These are phyloP conservation scores for Actenoides hombroni DNA, from an alignment of 2,113 vertebrate genomes.

Conservation along the genomic window DNA sequence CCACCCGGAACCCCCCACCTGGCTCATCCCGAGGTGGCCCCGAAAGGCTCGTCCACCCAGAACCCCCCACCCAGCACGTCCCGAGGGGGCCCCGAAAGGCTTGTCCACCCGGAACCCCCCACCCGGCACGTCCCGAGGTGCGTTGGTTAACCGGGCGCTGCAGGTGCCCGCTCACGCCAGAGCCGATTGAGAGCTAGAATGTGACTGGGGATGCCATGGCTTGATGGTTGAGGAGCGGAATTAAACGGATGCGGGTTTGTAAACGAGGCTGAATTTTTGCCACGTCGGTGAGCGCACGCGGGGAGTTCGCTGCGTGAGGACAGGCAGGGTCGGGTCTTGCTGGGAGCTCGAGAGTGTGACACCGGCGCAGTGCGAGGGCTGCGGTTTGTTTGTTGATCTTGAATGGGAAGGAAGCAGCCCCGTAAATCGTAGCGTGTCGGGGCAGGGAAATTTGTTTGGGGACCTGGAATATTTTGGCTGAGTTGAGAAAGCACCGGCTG, in stretches of 20 bases:
- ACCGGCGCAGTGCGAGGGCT: rapidly evolving
- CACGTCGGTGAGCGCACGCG: rapidly evolving
- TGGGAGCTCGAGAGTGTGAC: rapidly evolving
- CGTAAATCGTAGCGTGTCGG: background rate
- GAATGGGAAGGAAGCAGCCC: background rate
- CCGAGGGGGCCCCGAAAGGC: background rate
- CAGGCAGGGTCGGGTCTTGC: background rate
- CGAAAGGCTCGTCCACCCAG: rapidly evolving
- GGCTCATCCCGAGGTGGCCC: background rate
- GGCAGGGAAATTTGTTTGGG: background rate
- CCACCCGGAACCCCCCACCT: rapidly evolving
- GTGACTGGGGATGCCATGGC: rapidly evolving
- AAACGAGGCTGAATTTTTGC: background rate
- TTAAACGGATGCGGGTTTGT: background rate
- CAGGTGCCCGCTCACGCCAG: background rate
- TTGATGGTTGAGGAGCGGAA: background rate
- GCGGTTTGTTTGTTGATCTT: rapidly evolving
- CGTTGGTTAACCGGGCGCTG: background rate
- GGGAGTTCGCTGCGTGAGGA: background rate
- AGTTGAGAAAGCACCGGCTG: background rate
- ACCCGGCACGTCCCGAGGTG: background rate
- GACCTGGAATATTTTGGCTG: background rate
- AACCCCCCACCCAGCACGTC: background rate
- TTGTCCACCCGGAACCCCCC: background rate
- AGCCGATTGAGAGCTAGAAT: no score